Evolutionary conservation across 2,888 invertebrate genomes (phyloP).

Genomic region (Tinea pellionella): DNA sequence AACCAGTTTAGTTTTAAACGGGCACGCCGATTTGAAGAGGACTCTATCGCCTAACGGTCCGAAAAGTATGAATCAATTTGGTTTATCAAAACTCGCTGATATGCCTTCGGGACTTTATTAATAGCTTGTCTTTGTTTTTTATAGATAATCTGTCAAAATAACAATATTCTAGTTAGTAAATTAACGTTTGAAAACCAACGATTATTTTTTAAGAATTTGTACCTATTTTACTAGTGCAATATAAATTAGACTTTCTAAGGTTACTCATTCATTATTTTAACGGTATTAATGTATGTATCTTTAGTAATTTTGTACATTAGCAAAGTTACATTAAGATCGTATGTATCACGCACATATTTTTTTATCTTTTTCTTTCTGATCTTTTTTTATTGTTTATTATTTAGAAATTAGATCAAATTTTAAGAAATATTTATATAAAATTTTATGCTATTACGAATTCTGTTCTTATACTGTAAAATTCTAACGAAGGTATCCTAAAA

Average conservation of each 20-base stretch:
- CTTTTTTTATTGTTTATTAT: too few species aligned
- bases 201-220: slow-evolving; percentile 50
- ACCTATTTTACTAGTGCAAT: slow-evolving; percentile 63
- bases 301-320: slow-evolving; percentile 58
- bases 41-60: slow-evolving; percentile 47
- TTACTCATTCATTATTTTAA: background rate
- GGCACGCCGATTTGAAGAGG: slow-evolving; percentile 56
- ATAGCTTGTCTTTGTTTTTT: slow-evolving; percentile 19
- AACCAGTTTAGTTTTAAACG: slow-evolving; percentile 55
- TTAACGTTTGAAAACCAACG: slow-evolving; percentile 44
- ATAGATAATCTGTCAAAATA: background rate
- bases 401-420: too few species aligned
- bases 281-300: slow-evolving; percentile 30
- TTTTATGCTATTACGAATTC: too few species aligned
- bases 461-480: too few species aligned
- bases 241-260: slow-evolving; percentile 20
- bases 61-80: slow-evolving; percentile 37
- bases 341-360: slow-evolving; percentile 2
- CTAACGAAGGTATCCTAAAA: too few species aligned
- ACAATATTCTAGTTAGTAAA: slow-evolving; percentile 16
- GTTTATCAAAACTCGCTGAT: slow-evolving; percentile 75
- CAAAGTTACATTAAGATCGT: slow-evolving; percentile 66
- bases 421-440: too few species aligned
- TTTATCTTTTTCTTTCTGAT: too few species aligned
- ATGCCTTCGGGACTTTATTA: slow-evolving; percentile 80